Base-by-base conservation (phyloP, 2,888 invertebrate species). In the Xanthia icteritia region DNA sequence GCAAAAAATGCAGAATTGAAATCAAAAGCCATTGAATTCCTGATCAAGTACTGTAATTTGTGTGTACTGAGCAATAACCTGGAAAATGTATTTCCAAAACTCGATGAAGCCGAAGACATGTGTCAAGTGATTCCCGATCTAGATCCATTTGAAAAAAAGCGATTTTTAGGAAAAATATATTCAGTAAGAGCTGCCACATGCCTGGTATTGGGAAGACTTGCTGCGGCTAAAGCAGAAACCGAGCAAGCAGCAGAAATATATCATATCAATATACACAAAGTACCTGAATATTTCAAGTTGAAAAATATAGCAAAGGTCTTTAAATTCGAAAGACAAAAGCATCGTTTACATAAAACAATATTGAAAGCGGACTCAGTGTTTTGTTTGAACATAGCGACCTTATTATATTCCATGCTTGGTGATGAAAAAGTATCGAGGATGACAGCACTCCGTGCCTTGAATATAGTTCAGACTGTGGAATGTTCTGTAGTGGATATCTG, bases 1-100 rank as follows among this genome's bases (percentile, higher is more conserved):
- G 95, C 96, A n/a, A 85, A 88, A 81, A 92, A 93, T 89, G 96
- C 96, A 42, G 96, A 96, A 86, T 85, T 96, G 71, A 95, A 93
- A 84, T 85, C 82, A 13, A 96, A 95, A 91, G 90, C 93, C 60
- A 89, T 96, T 58, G 92, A 95, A 83, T 96, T 95, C 85, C 85
- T 93, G 66, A 92, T 96, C 58, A 91, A 90, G 61, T 95, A 87
- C 77, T 89, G 93, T 78, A 90, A 94, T 85, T 90, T 95, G 36
- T 94, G 93, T 89, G 83, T 95, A n/a, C 77, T 94, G 27, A 91
- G 89, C 63, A 93, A 93, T 86, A 93, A 93, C 85, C 81, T 90
- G 76, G 93, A 94, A 51, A 87, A 83, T 72, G 91, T 93, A 73
- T 85, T 93, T 71, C 81, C 87, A 67, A 94, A 92, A 87, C 92